A percentile compares a stretch with the other conserved stretches of the same genome.
phyloP scores from a whole-genome alignment of 2,797 vertebrate species.

The Periparus ater region DNA sequence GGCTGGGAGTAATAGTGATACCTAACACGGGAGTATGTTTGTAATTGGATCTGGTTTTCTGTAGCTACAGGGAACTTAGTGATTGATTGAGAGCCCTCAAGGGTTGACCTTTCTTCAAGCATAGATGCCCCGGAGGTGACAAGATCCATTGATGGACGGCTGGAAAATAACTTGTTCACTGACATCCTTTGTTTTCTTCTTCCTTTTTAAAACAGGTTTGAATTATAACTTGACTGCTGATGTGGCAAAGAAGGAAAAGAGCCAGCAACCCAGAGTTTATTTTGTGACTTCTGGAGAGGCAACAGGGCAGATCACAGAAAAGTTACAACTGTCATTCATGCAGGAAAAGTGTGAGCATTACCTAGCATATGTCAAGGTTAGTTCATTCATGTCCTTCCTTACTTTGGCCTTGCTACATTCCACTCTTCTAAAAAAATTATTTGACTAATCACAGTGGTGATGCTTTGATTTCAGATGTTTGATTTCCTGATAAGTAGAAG shows the following conservation, averaged over 20 bases:
- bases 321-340: slow-evolving; percentile 81
- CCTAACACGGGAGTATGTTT: background rate
- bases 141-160: background rate
- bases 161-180: slow-evolving; percentile 39
- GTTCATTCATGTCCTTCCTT: slow-evolving; percentile 36
- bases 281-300: slow-evolving; percentile 87
- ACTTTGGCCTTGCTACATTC: background rate
- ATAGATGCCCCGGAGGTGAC: background rate
- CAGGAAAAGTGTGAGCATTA: slow-evolving; percentile 85
- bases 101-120: background rate
- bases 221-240: slow-evolving; percentile 93
- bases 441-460: background rate
- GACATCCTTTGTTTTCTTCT: slow-evolving; percentile 30
- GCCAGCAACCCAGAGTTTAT: slow-evolving; percentile 86
- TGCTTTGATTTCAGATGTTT: background rate
- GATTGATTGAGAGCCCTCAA: slow-evolving; percentile 11
- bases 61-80: background rate
- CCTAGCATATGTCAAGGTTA: slow-evolving; percentile 91
- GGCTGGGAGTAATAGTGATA: background rate
- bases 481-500: background rate
- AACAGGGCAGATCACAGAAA: slow-evolving; percentile 81
- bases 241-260: slow-evolving; percentile 88
- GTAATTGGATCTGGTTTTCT: background rate
- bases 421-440: background rate
- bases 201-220: slow-evolving; percentile 79